Evolutionary conservation across 2,797 vertebrate genomes (phyloP).

Genomic region (Hapalemur alaotrensis): DNA sequence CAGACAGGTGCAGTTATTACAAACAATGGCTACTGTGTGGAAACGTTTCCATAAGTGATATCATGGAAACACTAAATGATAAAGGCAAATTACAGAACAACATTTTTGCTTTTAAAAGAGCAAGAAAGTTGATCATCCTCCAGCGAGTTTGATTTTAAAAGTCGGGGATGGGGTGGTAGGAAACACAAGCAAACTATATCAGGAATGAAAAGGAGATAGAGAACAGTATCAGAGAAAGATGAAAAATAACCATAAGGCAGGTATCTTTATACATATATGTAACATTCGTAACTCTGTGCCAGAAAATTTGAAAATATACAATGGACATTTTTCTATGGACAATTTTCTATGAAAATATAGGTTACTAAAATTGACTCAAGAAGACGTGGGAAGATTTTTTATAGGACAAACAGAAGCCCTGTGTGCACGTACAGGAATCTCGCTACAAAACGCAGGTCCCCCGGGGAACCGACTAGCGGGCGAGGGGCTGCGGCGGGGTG

Average conservation of each 20-base stretch:
- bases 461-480: neutral
- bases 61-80: neutral
- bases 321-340: neutral
- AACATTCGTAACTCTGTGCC: neutral
- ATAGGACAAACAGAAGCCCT: neutral
- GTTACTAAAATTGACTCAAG: neutral
- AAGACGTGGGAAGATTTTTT: neutral
- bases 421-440: neutral
- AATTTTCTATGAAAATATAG: neutral
- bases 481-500: no score
- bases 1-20: neutral
- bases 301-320: neutral
- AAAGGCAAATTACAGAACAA: neutral
- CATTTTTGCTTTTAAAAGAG: neutral
- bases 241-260: neutral
- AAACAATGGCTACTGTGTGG: neutral
- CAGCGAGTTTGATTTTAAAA: neutral
- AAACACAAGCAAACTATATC: neutral
- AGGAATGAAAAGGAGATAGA: neutral
- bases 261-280: neutral
- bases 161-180: neutral
- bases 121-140: neutral
- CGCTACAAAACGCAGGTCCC: neutral
- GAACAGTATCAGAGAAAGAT: neutral
- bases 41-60: neutral